A percentile compares a stretch with the other conserved stretches of the same genome.
Conservation (phyloP, 1,140 invertebrate species). For the Phymorhynchus buccinoides region DNA sequence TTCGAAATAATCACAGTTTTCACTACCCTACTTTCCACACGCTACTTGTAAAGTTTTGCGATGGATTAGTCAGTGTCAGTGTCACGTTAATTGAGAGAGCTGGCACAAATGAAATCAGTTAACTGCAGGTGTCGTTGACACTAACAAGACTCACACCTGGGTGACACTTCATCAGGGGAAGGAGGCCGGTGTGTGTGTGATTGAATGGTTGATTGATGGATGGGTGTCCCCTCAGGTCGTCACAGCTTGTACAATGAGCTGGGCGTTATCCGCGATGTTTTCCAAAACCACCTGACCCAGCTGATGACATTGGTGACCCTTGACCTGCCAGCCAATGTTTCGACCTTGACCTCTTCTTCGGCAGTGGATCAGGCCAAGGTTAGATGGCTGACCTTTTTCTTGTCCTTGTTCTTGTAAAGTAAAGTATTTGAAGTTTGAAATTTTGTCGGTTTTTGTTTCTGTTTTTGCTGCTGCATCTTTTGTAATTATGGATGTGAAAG, state of each 20-base stretch:
- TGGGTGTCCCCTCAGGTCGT: constrained; percentile 65
- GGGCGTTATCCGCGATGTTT: constrained; percentile 72
- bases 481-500: neutral
- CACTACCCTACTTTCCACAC: too few species aligned
- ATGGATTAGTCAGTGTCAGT: too few species aligned
- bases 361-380: constrained; percentile 31
- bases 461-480: neutral
- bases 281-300: constrained; percentile 74
- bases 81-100: too few species aligned
- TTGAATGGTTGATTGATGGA: too few species aligned
- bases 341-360: constrained; percentile 40
- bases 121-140: too few species aligned
- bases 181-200: too few species aligned
- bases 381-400: neutral
- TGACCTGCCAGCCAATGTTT: constrained; percentile 67
- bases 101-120: too few species aligned
- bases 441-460: neutral
- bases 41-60: too few species aligned
- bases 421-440: neutral
- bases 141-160: too few species aligned
- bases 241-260: constrained; percentile 69
- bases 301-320: constrained; percentile 71
- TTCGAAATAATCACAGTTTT: too few species aligned
- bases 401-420: neutral
- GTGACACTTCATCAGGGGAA: too few species aligned